Conservation (phyloP, 23 tunicate genomes). For the Styela plicata region DNA sequence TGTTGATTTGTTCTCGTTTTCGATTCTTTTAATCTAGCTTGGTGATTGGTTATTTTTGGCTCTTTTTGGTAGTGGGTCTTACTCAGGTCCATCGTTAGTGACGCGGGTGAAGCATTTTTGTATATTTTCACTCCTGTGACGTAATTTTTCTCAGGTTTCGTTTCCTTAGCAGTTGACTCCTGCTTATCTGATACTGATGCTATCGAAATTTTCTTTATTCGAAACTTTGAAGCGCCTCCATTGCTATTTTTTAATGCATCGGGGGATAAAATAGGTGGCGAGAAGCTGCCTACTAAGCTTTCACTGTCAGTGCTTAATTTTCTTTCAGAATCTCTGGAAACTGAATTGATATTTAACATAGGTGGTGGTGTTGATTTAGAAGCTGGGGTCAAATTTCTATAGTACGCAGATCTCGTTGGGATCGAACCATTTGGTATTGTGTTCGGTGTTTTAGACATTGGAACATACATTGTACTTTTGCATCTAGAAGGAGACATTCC, state of each 20-base stretch:
- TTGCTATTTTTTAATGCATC: neutral
- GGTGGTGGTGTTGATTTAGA: too few species aligned
- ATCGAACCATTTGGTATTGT: neutral
- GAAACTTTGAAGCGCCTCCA: conserved; percentile 12
- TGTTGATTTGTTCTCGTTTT: neutral
- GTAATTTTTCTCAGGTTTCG: neutral
- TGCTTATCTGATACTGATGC: neutral
- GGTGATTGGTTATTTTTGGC: neutral
- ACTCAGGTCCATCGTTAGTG: neutral
- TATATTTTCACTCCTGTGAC: neutral
- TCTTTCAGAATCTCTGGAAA: too few species aligned
- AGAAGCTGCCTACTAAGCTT: too few species aligned
- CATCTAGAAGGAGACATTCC: neutral
- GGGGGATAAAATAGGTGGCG: neutral
- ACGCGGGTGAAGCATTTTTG: neutral
- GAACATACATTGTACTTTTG: neutral
- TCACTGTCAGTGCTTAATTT: too few species aligned
- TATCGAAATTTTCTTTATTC: conserved; percentile 17
- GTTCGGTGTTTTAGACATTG: neutral
- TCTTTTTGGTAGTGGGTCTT: neutral
- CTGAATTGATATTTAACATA: too few species aligned
- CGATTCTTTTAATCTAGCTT: neutral
- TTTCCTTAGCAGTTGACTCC: neutral
- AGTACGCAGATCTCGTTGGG: neutral
- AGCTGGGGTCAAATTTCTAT: neutral